These are phyloP conservation scores for Falco cherrug DNA, from an alignment of 2,797 vertebrate species.

Conservation along the genomic window DNA sequence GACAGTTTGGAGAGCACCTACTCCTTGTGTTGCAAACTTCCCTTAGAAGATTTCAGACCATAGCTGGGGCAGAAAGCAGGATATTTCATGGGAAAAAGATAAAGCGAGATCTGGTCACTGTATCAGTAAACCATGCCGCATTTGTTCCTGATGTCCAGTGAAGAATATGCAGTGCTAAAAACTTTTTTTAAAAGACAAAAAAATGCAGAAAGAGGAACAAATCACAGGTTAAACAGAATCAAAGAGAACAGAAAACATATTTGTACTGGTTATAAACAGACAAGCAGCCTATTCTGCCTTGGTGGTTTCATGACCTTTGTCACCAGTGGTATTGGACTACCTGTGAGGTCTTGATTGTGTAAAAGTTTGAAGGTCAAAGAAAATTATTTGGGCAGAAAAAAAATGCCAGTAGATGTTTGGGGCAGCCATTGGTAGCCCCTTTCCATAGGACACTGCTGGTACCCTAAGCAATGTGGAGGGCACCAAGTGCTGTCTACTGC, in stretches of 20 bases:
- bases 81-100: neutral
- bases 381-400: neutral
- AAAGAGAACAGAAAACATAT: neutral
- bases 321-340: neutral
- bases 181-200: neutral
- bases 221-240: neutral
- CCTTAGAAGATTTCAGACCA: neutral
- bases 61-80: neutral
- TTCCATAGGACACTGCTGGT: neutral
- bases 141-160: neutral
- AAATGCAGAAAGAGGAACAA: neutral
- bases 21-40: neutral
- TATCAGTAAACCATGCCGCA: neutral
- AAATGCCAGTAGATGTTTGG: neutral
- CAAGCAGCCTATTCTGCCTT: neutral
- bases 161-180: neutral
- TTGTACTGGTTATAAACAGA: neutral
- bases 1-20: neutral
- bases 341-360: neutral
- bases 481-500: neutral
- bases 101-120: neutral
- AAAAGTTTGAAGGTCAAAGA: neutral
- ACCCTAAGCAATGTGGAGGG: neutral
- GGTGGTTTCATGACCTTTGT: neutral
- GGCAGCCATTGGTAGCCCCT: neutral